phyloP scores from a whole-genome alignment of 2,797 vertebrate genomes.

The Chiloscyllium punctatum region DNA sequence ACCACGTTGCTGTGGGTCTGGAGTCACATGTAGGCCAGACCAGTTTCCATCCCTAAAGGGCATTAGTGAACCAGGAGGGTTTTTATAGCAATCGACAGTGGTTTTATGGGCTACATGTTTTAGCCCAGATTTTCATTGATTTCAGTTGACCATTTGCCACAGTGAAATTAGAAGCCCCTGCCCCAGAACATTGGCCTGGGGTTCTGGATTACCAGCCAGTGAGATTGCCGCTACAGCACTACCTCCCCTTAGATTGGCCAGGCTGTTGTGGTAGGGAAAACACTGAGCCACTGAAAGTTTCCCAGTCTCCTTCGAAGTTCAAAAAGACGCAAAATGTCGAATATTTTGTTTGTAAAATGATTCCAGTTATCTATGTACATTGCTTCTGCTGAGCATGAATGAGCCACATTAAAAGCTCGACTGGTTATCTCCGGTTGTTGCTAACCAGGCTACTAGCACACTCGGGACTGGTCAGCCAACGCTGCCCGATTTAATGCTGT shows the following conservation, averaged over 20 bases:
- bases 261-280: not conserved
- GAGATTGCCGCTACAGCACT: too few relatives aligned
- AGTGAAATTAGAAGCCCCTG: too few relatives aligned
- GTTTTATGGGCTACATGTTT: too few relatives aligned
- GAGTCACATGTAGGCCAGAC: too few relatives aligned
- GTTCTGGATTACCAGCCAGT: too few relatives aligned
- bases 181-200: too few relatives aligned
- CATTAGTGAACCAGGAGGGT: too few relatives aligned
- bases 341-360: not conserved
- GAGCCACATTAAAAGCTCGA: not conserved
- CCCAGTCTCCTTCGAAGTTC: not conserved
- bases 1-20: too few relatives aligned
- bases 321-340: not conserved
- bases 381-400: not conserved
- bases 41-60: too few relatives aligned
- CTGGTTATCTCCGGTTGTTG: not conserved
- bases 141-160: too few relatives aligned
- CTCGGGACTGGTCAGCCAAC: not conserved
- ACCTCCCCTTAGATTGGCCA: not conserved
- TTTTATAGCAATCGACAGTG: too few relatives aligned
- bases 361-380: not conserved
- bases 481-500: not conserved
- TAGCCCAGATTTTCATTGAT: too few relatives aligned
- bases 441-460: not conserved
- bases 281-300: not conserved